phyloP scores from a whole-genome alignment of 2,888 invertebrate species.

The Megalurothrips usitatus region DNA sequence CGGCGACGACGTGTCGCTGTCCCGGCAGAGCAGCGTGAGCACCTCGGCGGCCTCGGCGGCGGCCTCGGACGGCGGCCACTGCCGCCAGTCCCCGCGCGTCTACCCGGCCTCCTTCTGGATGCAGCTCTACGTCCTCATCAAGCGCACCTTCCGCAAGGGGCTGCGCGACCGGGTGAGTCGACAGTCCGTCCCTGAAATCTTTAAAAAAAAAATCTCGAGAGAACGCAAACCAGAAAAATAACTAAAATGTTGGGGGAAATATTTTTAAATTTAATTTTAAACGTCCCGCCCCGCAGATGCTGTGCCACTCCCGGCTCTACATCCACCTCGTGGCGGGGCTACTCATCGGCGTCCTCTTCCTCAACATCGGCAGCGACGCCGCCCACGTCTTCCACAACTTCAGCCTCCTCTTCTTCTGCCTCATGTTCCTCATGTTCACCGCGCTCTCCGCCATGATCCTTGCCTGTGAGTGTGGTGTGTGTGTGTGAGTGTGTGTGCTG shows the following conservation, averaged over 20 bases:
- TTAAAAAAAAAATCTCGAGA: no score
- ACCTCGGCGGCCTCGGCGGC: not conserved
- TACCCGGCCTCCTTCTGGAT: constrained; percentile 44
- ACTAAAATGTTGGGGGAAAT: not conserved
- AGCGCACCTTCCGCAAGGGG: constrained; percentile 43
- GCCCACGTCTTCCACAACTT: constrained; percentile 77
- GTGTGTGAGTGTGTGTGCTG: no score
- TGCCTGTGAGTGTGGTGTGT: constrained; percentile 83
- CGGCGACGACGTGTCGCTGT: not conserved
- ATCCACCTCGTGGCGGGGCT: constrained; percentile 78
- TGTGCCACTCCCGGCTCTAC: constrained; percentile 69
- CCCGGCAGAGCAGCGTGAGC: not conserved
- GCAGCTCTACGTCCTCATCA: constrained; percentile 51
- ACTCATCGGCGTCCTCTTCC: constrained; percentile 77
- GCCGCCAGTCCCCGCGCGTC: not conserved
- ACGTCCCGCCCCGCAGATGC: constrained; percentile 50
- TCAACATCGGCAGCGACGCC: constrained; percentile 81
- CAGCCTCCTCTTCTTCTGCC: constrained; percentile 83
- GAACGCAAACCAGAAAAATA: no score
- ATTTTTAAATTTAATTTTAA: no score
- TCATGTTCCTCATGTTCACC: constrained; percentile 92
- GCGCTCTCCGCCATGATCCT: constrained; percentile 86
- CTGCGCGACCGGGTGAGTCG: constrained; percentile 16
- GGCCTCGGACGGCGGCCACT: not conserved
- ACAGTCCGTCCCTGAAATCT: not conserved